Base-by-base conservation (phyloP, 53 echinoderm and acorn worm genomes). In the Hippasteria phrygiana region DNA sequence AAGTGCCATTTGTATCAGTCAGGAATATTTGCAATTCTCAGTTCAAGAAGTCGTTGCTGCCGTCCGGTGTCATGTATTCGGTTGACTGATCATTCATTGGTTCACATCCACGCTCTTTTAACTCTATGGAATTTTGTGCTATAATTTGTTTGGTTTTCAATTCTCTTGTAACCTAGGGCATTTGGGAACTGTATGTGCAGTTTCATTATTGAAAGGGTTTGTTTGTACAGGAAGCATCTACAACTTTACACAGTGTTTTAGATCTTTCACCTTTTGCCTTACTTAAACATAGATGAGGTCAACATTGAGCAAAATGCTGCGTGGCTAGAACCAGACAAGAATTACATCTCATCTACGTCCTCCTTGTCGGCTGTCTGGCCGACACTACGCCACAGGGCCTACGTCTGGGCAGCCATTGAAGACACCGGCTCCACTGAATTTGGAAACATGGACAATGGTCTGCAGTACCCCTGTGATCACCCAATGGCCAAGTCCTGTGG, bases 361-460 rank as follows among this genome's bases (percentile, higher is more conserved):
- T 18, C 29, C 3, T 45, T 92, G 48, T 88, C 80, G 17, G 92
- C 92, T 3, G 88, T 88, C 29, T 92, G 92, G 92, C 92, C 92
- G 10, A 62, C 88, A 14, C 71, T 92, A n/a, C 87, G 92, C 32
- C 88, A 92, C 37, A 56, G 62, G 18, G 20, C 18, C 14, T 92
- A 92, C 43, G 50, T 55, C 22, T 92, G 92, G 91, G 71, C 86
- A 22, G 87, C 43, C 1, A 41, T 90, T 83, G 74, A 83, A 43
- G 84, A 73, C 36, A 85, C 47, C 0, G 63, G 48, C 16, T 43
- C 62, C 33, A 20, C 36, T 46, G 37, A 86, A 17, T 62, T 55
- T 26, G 88, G 62, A 5, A 29, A 73, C 33, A 39, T 87, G 39
- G 56, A 56, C 14, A 91, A 4, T 89, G 89, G 89, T 17, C 47